Conservation (phyloP, 2,113 vertebrate species). For the Sialia sialis region DNA sequence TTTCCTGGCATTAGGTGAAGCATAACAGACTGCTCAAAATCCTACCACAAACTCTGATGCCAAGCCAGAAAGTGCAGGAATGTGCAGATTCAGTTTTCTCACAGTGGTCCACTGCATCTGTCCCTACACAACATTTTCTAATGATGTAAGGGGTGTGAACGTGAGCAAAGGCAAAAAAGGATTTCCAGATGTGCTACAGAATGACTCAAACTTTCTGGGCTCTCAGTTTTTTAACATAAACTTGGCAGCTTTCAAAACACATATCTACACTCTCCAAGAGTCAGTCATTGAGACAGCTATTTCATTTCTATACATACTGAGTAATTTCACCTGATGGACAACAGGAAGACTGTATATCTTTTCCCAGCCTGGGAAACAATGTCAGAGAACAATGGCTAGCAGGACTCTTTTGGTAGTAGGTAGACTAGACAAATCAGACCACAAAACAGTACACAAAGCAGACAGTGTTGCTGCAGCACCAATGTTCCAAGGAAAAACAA, state of each 20-base stretch:
- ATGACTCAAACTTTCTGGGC: slow-evolving; percentile 30
- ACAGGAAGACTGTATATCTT: background rate
- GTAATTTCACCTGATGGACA: background rate
- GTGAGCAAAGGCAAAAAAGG: slow-evolving; percentile 9
- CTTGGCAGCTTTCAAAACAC: background rate
- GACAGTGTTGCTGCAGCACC: background rate
- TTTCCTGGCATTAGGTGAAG: background rate
- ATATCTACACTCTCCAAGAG: background rate
- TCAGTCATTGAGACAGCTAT: background rate
- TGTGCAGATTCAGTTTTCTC: slow-evolving; percentile 6
- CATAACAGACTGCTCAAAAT: background rate
- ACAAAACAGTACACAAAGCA: background rate
- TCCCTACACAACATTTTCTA: background rate
- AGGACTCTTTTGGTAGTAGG: background rate
- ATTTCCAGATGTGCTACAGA: slow-evolving; percentile 50
- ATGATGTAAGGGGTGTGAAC: slow-evolving; percentile 38
- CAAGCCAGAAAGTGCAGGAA: slow-evolving; percentile 3
- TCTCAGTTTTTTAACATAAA: slow-evolving; percentile 23
- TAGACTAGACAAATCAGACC: background rate
- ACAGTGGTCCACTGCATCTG: background rate
- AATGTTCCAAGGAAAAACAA: background rate
- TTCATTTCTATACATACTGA: background rate
- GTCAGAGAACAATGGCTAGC: background rate
- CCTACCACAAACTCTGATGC: background rate
- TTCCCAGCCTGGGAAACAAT: background rate